Evolutionary conservation across 2,113 vertebrate genomes (phyloP), one percentile per base, ranked within the genome.

Genomic region (Gavialis gangeticus): DNA sequence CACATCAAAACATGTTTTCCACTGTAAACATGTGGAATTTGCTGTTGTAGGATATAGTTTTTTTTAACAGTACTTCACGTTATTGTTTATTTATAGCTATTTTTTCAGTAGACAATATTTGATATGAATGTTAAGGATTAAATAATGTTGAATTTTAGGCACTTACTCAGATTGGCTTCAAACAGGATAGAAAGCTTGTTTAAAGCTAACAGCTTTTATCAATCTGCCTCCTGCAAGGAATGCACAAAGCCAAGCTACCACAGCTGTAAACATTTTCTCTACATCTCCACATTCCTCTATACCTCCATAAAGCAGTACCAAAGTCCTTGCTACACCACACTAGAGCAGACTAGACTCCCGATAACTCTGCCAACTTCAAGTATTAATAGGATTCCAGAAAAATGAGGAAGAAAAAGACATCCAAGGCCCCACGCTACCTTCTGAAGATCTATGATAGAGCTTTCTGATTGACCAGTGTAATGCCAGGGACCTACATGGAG

Each of bases 201-300:
- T 0, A 0, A 5, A 12, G 57, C 21, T 24, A 4, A 10, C 69
- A 54, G 18, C 24, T 24, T 71, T 93, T 57, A 10, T 21, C 21
- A 73, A 63, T 2, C n/a, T 28, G 9, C 28, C 60, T 56, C 79
- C 46, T 24, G 62, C 37, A 11, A 3, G 0, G 1, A 16, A 16
- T 0, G 0, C 12, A 28, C 0, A 0, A 56, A 11, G 25, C 18
- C 73, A 21, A 55, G 60, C 34, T 71, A 37, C 30, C 25, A 73
- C 34, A 73, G 34, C 24, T 24, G 69, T 73, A 73, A 73, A 73
- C 69, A 46, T 73, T 73, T 73, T 73, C 46, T 46, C 46, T 46
- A 46, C 46, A 46, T 46, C 7, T 46, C 46, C 46, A 46, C 46
- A 22, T 73, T 13, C 69, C 9, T 73, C 69, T 37, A 37, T 37